phyloP scores from a whole-genome alignment of 1,140 invertebrate genomes.

The Papilio helenus region DNA sequence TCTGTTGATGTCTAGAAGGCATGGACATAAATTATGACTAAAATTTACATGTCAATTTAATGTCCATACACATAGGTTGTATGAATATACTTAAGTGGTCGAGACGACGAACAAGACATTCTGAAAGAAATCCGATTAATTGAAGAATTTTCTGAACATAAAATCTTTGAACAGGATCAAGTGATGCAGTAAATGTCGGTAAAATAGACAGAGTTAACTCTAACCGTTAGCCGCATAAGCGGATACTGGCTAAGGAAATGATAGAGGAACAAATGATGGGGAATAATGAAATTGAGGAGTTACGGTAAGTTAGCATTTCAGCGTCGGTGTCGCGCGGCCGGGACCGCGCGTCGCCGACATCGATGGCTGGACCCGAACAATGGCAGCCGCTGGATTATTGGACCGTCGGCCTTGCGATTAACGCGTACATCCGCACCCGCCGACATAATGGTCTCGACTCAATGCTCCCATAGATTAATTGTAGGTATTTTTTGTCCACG shows the following conservation, averaged over 20 bases:
- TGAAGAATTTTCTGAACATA: no score
- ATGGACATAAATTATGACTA: no score
- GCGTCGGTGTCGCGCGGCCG: slow-evolving; percentile 9
- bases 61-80: no score
- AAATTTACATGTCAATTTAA: no score
- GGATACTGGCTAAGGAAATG: not conserved
- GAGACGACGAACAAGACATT: no score
- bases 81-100: no score
- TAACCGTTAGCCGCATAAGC: not conserved
- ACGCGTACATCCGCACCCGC: slow-evolving; percentile 42
- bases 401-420: slow-evolving; percentile 45
- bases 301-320: slow-evolving; percentile 7
- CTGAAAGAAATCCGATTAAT: no score
- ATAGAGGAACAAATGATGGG: not conserved
- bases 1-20: no score
- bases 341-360: slow-evolving; percentile 41
- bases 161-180: no score
- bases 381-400: slow-evolving; percentile 43
- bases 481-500: slow-evolving; percentile 34
- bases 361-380: slow-evolving; percentile 46
- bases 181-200: not conserved
- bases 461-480: slow-evolving; percentile 37
- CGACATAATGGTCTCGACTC: slow-evolving; percentile 42
- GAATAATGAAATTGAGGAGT: slow-evolving; percentile 21
- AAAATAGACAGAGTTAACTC: not conserved